phyloP scores from a whole-genome alignment of 2,797 vertebrate genomes.

The Sebastes taczanowskii region DNA sequence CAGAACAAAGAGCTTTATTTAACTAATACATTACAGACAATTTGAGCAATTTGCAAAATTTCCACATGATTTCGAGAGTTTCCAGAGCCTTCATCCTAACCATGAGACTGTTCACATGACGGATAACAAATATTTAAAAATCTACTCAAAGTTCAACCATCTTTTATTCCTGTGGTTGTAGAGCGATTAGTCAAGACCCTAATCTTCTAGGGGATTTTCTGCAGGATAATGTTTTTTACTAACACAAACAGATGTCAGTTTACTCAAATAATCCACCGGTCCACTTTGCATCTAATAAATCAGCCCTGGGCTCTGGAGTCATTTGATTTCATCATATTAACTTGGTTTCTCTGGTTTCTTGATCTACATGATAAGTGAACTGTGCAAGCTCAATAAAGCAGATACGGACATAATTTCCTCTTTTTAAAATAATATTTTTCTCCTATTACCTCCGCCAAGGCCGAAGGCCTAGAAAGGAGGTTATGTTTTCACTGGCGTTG shows the following conservation, averaged over 20 bases:
- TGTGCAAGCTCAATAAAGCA: background rate
- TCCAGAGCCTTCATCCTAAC: background rate
- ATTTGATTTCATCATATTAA: conserved; percentile 4
- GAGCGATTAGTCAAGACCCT: background rate
- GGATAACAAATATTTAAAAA: background rate
- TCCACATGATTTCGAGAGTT: background rate
- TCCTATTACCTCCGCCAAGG: too few species aligned
- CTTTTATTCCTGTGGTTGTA: background rate
- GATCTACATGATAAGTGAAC: background rate
- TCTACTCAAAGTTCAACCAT: background rate
- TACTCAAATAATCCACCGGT: background rate
- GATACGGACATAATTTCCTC: background rate
- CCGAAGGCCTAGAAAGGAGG: too few species aligned
- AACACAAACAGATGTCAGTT: background rate
- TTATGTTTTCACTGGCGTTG: too few species aligned
- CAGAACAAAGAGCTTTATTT: conserved; percentile 5
- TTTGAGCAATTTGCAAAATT: background rate
- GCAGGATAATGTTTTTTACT: background rate
- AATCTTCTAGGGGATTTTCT: background rate
- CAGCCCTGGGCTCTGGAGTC: background rate
- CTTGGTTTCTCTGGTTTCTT: background rate
- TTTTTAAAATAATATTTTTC: background rate
- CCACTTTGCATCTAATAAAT: background rate
- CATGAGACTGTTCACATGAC: background rate
- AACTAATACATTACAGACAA: background rate